A percentile compares a stretch with the other conserved stretches of the same genome.
These are phyloP conservation scores for Bradynema listronoti DNA, from an alignment of 1,140 invertebrate genomes.

Conservation along the genomic window DNA sequence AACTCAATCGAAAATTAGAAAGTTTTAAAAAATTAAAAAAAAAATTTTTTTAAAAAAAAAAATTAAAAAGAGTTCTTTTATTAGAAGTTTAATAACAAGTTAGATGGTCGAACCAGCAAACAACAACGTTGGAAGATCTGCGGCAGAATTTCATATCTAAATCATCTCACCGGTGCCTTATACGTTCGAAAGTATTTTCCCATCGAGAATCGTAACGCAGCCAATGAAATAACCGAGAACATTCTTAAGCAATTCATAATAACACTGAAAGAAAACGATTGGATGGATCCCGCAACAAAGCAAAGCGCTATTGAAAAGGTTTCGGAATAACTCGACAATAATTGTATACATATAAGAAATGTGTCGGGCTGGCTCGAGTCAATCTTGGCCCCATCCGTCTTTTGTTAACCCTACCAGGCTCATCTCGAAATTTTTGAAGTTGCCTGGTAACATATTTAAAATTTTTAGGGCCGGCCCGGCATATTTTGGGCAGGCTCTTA, in stretches of 20 bases:
- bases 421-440: no score
- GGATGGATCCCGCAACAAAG: conserved; percentile 51
- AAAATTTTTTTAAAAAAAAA: no score
- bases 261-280: conserved; percentile 44
- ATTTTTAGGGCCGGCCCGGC: no score
- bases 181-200: conserved; percentile 45
- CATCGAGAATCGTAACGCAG: conserved; percentile 28
- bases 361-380: no score
- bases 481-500: no score
- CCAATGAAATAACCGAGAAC: conserved; percentile 51
- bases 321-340: no score
- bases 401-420: no score
- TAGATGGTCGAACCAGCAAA: background rate
- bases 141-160: conserved; percentile 37
- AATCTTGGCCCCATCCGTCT: no score
- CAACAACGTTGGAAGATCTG: conserved; percentile 19
- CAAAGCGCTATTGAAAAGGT: conserved; percentile 46
- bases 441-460: no score
- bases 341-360: no score
- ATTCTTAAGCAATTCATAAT: conserved; percentile 36
- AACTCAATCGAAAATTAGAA: no score
- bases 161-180: conserved; percentile 40
- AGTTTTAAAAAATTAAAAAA: no score
- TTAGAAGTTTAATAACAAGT: background rate
- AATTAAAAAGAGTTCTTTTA: background rate